Conservation (phyloP, 1,140 invertebrate genomes). For the Megalopta genalis region DNA sequence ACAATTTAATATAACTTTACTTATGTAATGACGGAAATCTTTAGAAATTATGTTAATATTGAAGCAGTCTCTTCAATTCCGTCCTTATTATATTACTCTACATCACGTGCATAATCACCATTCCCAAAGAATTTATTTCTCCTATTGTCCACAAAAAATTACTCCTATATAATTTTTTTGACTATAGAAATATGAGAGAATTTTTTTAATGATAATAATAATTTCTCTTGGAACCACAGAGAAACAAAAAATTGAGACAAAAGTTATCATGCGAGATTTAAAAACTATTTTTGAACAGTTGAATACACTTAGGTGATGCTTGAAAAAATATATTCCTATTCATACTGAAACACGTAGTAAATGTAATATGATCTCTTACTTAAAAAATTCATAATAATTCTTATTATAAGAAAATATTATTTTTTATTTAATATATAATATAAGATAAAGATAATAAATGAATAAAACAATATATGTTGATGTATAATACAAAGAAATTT, state of each 20-base stretch:
- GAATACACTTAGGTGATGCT: too few relatives aligned
- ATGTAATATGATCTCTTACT: too few relatives aligned
- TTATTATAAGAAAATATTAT: too few relatives aligned
- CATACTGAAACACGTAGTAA: too few relatives aligned
- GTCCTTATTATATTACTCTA: slow-evolving; percentile 16
- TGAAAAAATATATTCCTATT: too few relatives aligned
- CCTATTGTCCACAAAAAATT: slow-evolving; percentile 1
- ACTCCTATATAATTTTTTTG: neutral
- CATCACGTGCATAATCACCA: neutral
- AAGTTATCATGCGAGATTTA: too few relatives aligned
- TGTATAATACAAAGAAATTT: too few relatives aligned
- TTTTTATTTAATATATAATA: too few relatives aligned
- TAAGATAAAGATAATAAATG: too few relatives aligned
- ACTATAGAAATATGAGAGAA: neutral
- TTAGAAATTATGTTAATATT: slow-evolving; percentile 22
- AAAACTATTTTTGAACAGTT: too few relatives aligned
- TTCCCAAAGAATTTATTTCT: slow-evolving; percentile 3
- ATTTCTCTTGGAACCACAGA: neutral
- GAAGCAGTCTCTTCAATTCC: slow-evolving; percentile 38
- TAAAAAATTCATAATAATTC: too few relatives aligned
- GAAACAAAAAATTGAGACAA: neutral
- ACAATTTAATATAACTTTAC: neutral
- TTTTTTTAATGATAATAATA: neutral
- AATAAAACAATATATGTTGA: too few relatives aligned
- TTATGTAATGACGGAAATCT: neutral